Percentiles rank a stretch among this genome's conserved stretches.
Conservation (phyloP, 2,888 invertebrate species). For the Drosophila rubida region DNA sequence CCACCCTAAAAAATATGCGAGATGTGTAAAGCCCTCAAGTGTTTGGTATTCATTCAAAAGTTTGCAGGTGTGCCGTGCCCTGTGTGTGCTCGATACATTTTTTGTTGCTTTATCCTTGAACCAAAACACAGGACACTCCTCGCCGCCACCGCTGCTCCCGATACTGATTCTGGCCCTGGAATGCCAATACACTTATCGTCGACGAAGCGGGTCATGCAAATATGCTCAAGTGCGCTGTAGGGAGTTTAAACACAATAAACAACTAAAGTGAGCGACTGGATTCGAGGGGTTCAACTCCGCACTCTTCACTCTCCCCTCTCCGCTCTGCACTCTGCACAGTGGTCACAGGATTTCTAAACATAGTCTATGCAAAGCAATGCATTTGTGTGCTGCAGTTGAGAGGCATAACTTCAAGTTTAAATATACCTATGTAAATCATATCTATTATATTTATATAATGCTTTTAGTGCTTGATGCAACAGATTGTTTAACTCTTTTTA, state of each 20-base stretch:
- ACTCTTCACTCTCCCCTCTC: too few species aligned
- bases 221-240: conserved; percentile 75
- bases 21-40: conserved; percentile 65
- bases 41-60: conserved; percentile 66
- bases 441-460: too few species aligned
- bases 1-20: conserved; percentile 61
- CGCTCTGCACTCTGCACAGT: conserved; percentile 45
- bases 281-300: conserved; percentile 47
- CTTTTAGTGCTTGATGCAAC: too few species aligned
- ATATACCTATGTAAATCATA: too few species aligned
- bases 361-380: too few species aligned
- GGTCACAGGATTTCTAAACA: too few species aligned
- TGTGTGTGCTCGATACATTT: conserved; percentile 61
- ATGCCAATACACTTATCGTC: conserved; percentile 76
- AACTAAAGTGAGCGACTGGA: conserved; percentile 60
- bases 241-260: conserved; percentile 73
- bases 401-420: too few species aligned
- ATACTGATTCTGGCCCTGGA: conserved; percentile 37
- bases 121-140: conserved; percentile 42
- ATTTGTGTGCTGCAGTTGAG: too few species aligned
- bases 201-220: conserved; percentile 75
- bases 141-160: not conserved
- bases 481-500: too few species aligned
- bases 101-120: conserved; percentile 54
- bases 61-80: conserved; percentile 72